Conservation (phyloP, 1,140 invertebrate genomes). For the Bombus consobrinus region DNA sequence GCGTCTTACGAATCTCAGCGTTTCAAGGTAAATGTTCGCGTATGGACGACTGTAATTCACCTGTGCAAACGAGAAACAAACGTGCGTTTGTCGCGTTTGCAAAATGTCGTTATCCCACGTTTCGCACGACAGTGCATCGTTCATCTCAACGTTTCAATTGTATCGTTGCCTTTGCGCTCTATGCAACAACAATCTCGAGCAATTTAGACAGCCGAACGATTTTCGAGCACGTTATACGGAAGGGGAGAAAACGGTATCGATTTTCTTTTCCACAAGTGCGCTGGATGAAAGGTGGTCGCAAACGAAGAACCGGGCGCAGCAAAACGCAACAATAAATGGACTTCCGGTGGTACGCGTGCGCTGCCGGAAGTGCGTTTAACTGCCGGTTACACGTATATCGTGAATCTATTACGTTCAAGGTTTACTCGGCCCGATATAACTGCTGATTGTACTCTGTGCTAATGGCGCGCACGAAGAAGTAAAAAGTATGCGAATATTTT, state of each 20-base stretch:
- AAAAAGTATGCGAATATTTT: background rate
- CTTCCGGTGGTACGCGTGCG: slow-evolving; percentile 47
- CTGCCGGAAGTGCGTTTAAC: slow-evolving; percentile 51
- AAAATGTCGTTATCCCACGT: no score
- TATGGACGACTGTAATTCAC: no score
- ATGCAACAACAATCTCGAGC: background rate
- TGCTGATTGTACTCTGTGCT: background rate
- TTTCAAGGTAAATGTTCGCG: no score
- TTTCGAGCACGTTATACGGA: background rate
- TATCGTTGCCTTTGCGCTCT: no score
- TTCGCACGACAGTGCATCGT: no score
- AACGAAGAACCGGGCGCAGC: slow-evolving; percentile 45
- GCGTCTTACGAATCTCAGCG: no score
- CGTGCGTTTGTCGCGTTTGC: no score
- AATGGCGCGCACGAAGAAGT: background rate
- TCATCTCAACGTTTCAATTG: fast-evolving
- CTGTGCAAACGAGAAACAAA: no score
- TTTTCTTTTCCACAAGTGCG: slow-evolving; percentile 12
- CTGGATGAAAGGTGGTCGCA: slow-evolving; percentile 45
- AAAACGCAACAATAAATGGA: slow-evolving; percentile 54
- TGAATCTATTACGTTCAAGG: slow-evolving; percentile 6
- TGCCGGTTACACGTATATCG: slow-evolving; percentile 12
- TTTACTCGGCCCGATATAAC: slow-evolving; percentile 12
- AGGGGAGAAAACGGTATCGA: slow-evolving; percentile 13
- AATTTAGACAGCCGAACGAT: background rate